Base-by-base conservation (phyloP, 2,797 vertebrate genomes). In the Darevskia nairensis region DNA sequence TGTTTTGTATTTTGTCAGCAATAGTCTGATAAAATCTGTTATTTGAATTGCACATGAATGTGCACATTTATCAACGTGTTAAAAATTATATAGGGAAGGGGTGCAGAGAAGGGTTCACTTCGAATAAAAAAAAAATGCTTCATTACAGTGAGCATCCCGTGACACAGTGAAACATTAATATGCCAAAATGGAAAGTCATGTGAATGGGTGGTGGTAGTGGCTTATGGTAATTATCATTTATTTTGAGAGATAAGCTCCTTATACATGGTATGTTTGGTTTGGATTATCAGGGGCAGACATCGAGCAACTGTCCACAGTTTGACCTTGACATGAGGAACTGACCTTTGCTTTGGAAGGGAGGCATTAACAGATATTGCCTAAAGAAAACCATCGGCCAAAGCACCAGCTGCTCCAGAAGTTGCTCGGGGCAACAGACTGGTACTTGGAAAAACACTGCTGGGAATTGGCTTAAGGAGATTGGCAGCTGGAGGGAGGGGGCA, bases 271-370 rank as follows among this genome's bases (percentile, higher is more conserved):
- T 94, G 93, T 94, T 95, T 95, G 88, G 88, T 92, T 94, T 95
- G 94, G 94, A 94, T 95, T 95, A 95, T 93, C 79, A 92, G 85
- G 78, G 86, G 75, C 86, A 94, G 91, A 95, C 90, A 92, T 79
- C 92, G 85, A 95, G 93, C 89, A 91, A 92, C 92, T 94, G 92
- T 92, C 93, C 94, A 94, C 80, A 69, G 81, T 93, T 94, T 93
- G 94, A 94, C 94, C 92, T 96, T 95, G 93, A 95, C 93, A 92
- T 84, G 84, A 94, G 90, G 87, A 91, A 94, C 84, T 91, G 93
- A 92, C 91, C 94, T 91, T 93, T 94, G 89, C 88, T 88, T 89
- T 80, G 80, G 81, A 86, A 87, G 66, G 41, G 82, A 39, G 2
- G 88, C 91, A 88, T 66, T 90, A 92, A 94, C 88, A 89, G 91